These are phyloP conservation scores for Ptilonorhynchus violaceus DNA, from an alignment of 2,113 vertebrate species.

Conservation along the genomic window DNA sequence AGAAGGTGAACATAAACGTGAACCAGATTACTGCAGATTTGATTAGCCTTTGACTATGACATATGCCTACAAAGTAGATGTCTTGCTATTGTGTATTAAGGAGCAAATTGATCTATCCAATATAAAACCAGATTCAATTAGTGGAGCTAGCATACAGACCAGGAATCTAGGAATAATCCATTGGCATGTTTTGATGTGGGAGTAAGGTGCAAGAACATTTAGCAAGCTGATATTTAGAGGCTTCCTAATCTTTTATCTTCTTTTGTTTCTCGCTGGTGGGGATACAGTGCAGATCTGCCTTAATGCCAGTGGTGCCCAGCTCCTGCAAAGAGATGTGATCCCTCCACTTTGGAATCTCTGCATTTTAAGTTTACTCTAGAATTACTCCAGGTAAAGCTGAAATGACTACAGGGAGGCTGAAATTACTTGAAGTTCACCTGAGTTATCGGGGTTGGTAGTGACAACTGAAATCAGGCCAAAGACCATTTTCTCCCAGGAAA, in stretches of 20 bases:
- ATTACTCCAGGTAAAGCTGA: background rate
- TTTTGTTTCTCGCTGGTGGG: background rate
- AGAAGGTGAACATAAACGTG: background rate
- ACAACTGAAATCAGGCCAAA: background rate
- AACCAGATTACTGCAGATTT: background rate
- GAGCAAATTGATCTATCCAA: background rate
- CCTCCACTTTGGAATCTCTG: background rate
- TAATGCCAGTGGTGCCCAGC: background rate
- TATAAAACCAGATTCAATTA: background rate
- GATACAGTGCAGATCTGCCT: background rate
- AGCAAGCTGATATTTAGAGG: background rate
- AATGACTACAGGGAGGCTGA: background rate
- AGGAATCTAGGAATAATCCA: background rate
- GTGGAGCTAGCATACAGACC: background rate
- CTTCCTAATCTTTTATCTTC: background rate
- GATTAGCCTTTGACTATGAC: background rate
- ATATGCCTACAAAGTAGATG: background rate
- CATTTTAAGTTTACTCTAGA: background rate
- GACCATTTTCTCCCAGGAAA: background rate
- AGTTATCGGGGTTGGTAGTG: background rate
- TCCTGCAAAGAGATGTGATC: background rate
- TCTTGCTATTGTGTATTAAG: background rate
- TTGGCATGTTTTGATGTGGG: background rate
- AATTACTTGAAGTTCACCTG: background rate
- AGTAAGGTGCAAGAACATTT: background rate